Percentiles rank a stretch among this genome's conserved stretches.
phyloP scores from a whole-genome alignment of 2,888 invertebrate genomes.

The Nineta flava region DNA sequence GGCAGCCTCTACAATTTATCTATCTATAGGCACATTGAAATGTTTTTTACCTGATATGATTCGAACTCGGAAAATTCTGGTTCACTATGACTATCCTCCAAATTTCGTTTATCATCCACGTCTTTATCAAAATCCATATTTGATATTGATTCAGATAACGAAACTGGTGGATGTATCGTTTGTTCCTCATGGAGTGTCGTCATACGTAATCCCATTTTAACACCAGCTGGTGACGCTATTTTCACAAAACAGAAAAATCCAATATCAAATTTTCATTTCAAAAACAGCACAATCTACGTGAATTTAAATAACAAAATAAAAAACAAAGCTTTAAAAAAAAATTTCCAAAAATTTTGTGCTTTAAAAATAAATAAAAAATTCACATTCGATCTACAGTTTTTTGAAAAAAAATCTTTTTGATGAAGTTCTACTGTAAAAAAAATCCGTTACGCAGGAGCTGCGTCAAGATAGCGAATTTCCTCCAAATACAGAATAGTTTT shows the following conservation, averaged over 20 bases:
- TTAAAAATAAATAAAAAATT: constrained; percentile 13
- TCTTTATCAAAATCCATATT: constrained; percentile 16
- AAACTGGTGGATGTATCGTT: constrained; percentile 15
- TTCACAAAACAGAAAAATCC: background rate
- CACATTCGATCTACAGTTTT: background rate
- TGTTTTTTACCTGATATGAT: constrained; percentile 17
- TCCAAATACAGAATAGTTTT: no score
- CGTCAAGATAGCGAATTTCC: no score
- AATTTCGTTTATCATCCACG: constrained; percentile 17
- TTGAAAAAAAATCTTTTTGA: no score
- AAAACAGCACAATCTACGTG: constrained; percentile 5
- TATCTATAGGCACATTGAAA: no score
- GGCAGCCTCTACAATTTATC: no score
- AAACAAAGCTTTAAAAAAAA: background rate
- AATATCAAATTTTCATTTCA: background rate
- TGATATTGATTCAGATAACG: constrained; percentile 6
- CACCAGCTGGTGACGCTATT: constrained; percentile 67
- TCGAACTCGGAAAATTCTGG: constrained; percentile 29
- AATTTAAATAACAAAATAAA: constrained; percentile 9
- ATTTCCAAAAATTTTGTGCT: constrained; percentile 6
- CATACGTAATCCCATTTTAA: constrained; percentile 77
- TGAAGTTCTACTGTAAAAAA: no score
- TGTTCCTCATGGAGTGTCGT: constrained; percentile 85
- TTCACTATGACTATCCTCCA: constrained; percentile 26
- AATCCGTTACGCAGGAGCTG: no score